These are phyloP conservation scores for Nesogale talazaci DNA, from an alignment of 2,113 vertebrate species.

Conservation along the genomic window DNA sequence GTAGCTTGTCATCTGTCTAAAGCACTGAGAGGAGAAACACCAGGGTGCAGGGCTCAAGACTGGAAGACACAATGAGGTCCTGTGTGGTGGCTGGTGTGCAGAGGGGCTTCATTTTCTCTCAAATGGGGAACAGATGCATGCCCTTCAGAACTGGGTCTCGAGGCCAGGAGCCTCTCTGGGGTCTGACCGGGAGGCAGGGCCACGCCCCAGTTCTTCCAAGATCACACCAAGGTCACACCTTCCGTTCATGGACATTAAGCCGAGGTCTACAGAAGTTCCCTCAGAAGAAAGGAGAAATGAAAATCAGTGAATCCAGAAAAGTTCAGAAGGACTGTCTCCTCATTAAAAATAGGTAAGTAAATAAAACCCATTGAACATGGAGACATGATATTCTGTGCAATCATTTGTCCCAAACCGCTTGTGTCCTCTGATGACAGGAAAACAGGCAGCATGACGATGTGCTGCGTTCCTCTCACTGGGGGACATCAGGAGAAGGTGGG, in stretches of 20 bases:
- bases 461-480: too few species aligned
- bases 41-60: background rate
- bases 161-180: slow-evolving; percentile 59
- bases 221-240: slow-evolving; percentile 39
- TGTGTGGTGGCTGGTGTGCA: background rate
- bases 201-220: slow-evolving; percentile 18
- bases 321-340: background rate
- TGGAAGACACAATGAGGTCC: background rate
- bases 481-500: background rate
- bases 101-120: slow-evolving; percentile 27
- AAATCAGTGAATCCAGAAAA: slow-evolving; percentile 36
- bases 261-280: background rate
- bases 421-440: background rate
- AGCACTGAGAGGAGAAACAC: slow-evolving; percentile 39
- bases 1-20: slow-evolving; percentile 38
- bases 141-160: slow-evolving; percentile 63
- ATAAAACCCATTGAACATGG: background rate
- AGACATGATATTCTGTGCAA: too few species aligned
- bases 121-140: slow-evolving; percentile 68
- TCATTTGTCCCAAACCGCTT: too few species aligned
- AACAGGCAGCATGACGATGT: background rate
- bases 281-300: background rate
- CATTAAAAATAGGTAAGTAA: background rate
- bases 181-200: slow-evolving; percentile 26
- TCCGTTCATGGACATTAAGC: background rate